Conservation (phyloP, 2,888 invertebrate genomes). For the Cyclophora albipunctata region DNA sequence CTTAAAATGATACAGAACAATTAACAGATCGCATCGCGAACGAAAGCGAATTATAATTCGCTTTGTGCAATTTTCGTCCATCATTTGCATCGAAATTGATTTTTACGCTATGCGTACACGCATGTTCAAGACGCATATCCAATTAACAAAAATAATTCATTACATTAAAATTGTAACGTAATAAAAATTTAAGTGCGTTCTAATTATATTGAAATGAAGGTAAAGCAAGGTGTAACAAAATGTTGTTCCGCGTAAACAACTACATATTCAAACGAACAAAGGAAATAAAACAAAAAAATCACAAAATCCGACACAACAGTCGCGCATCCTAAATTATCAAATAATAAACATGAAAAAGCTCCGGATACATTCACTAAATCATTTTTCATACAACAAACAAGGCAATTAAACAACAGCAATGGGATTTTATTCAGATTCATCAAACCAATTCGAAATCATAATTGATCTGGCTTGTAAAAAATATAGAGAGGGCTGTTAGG, state of each 20-base stretch:
- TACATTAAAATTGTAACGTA: no score
- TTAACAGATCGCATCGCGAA: constrained; percentile 50
- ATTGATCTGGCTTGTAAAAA: constrained; percentile 72
- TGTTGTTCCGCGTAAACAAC: no score
- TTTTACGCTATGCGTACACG: constrained; percentile 61
- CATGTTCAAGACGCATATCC: constrained; percentile 53
- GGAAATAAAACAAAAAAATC: no score
- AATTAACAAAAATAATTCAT: constrained; percentile 33
- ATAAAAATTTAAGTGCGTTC: neutral
- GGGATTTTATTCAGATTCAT: constrained; percentile 73
- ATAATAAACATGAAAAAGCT: no score
- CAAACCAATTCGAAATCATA: constrained; percentile 73
- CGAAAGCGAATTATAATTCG: constrained; percentile 44
- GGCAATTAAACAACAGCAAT: constrained; percentile 71
- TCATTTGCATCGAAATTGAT: constrained; percentile 63
- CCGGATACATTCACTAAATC: constrained; percentile 20
- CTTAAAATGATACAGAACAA: constrained; percentile 31
- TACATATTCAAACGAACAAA: no score
- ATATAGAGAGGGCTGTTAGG: constrained; percentile 66
- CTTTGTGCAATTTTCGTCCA: constrained; percentile 49
- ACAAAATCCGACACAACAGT: no score
- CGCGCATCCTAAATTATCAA: no score
- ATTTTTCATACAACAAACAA: constrained; percentile 66
- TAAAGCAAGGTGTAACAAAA: no score
- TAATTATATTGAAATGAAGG: constrained; percentile 18